Evolutionary conservation across 2,113 vertebrate genomes (phyloP).

Genomic region (Protobothrops mucrosquamatus): DNA sequence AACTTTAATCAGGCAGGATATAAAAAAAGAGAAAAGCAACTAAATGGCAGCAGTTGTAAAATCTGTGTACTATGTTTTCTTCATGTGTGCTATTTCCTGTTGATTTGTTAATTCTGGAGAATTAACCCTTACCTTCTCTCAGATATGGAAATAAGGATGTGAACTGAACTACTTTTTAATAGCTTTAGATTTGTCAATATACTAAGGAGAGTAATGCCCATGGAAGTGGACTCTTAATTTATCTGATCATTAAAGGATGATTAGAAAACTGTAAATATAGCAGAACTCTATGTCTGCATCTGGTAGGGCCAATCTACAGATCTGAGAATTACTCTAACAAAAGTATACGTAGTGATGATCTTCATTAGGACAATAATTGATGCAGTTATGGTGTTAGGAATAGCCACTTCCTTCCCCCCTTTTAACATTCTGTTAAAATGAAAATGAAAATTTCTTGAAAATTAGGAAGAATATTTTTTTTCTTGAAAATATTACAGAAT

Average conservation of each 20-base stretch:
- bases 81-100: background rate
- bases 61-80: background rate
- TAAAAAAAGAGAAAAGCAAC: background rate
- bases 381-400: background rate
- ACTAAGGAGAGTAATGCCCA: background rate
- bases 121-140: background rate
- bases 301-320: background rate
- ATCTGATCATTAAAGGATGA: background rate
- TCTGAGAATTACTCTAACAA: background rate
- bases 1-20: background rate
- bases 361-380: background rate
- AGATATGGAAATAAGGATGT: background rate
- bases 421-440: background rate
- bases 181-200: background rate
- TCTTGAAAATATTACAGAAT: background rate
- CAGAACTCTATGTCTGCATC: background rate
- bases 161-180: background rate
- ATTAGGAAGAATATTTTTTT: background rate
- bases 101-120: background rate
- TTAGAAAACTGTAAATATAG: background rate
- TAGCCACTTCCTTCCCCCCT: background rate
- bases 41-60: background rate
- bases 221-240: background rate
- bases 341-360: background rate
- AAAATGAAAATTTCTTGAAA: background rate